Conservation (phyloP, 2,113 vertebrate species). For the Cottus gobio region DNA sequence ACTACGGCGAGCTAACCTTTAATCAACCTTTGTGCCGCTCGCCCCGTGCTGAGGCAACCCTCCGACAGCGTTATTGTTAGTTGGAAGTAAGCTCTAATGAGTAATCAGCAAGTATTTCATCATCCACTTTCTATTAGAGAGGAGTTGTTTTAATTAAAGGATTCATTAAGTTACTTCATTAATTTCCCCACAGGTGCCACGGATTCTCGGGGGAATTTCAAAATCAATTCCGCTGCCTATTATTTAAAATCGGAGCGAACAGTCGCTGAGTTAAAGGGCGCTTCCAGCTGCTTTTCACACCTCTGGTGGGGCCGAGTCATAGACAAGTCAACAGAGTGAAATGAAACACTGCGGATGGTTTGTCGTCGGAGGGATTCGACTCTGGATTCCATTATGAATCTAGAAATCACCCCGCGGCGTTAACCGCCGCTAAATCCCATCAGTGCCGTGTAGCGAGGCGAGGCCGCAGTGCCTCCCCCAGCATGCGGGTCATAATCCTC, state of each 20-base stretch:
- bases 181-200: slow-evolving; percentile 75
- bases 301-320: neutral
- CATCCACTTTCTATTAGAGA: slow-evolving; percentile 60
- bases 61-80: slow-evolving; percentile 27
- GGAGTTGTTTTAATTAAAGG: slow-evolving; percentile 77
- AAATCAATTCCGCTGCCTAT: slow-evolving; percentile 65
- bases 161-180: slow-evolving; percentile 77
- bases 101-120: slow-evolving; percentile 67
- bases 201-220: slow-evolving; percentile 52
- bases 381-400: neutral
- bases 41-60: neutral
- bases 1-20: slow-evolving; percentile 9
- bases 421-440: neutral
- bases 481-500: slow-evolving; percentile 14
- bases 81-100: slow-evolving; percentile 50
- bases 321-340: slow-evolving; percentile 11
- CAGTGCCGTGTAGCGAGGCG: neutral
- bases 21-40: slow-evolving; percentile 17
- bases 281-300: slow-evolving; percentile 20
- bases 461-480: neutral
- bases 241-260: slow-evolving; percentile 65
- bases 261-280: slow-evolving; percentile 29
- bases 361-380: neutral
- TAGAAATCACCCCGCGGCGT: neutral
- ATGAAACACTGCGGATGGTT: neutral